Percentiles rank a stretch among this genome's conserved stretches.
Evolutionary conservation across 2,888 invertebrate genomes (phyloP).

Genomic region (Harmothoe impar): DNA sequence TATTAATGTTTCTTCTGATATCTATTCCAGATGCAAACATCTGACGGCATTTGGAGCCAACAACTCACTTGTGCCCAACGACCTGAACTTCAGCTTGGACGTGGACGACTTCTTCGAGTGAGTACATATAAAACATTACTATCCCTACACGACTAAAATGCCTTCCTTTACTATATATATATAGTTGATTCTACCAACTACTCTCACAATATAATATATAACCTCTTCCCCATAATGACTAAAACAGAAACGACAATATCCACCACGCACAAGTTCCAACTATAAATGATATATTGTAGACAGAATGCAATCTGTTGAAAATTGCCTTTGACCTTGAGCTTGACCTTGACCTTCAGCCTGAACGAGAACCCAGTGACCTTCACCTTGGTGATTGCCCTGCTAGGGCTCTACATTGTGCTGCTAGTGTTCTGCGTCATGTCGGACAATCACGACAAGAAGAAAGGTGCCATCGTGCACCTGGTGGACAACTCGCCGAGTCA

Average conservation of each 20-base stretch:
- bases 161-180: neutral
- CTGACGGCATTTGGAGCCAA: constrained; percentile 80
- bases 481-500: constrained; percentile 80
- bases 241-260: no score
- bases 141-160: no score
- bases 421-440: constrained; percentile 74
- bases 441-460: constrained; percentile 76
- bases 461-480: constrained; percentile 76
- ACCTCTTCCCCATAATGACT: no score
- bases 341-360: constrained; percentile 71
- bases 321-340: neutral
- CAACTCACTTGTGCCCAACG: constrained; percentile 77
- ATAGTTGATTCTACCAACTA: no score
- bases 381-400: constrained; percentile 73
- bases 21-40: constrained; percentile 77
- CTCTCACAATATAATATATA: no score
- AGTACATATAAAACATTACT: constrained; percentile 66
- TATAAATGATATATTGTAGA: neutral
- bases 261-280: no score
- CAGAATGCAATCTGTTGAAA: constrained; percentile 20
- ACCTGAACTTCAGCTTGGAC: constrained; percentile 72
- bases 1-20: neutral
- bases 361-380: constrained; percentile 77
- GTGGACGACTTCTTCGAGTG: constrained; percentile 80
- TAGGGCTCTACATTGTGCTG: constrained; percentile 76